Conservation (phyloP, 2,797 vertebrate species). For the Myiotriccus ornatus region DNA sequence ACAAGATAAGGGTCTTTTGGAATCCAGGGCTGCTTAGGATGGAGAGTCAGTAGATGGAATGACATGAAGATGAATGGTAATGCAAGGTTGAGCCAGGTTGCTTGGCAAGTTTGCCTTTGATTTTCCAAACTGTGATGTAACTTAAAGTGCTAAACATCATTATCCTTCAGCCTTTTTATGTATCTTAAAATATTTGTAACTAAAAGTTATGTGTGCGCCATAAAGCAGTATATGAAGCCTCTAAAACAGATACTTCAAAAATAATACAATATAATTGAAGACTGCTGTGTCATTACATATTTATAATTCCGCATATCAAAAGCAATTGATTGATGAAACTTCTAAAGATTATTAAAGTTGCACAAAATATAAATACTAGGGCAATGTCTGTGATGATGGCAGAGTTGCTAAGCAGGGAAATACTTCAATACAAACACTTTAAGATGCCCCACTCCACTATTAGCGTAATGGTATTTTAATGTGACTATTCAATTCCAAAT, state of each 20-base stretch:
- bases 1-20: not conserved
- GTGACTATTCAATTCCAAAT: not conserved
- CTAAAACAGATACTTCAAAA: not conserved
- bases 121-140: not conserved
- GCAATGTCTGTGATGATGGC: not conserved
- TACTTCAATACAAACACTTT: not conserved
- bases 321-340: not conserved
- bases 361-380: not conserved
- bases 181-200: not conserved
- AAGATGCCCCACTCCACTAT: not conserved
- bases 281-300: not conserved
- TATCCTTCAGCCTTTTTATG: not conserved
- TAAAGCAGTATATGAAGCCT: not conserved
- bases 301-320: not conserved
- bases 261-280: not conserved
- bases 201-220: not conserved
- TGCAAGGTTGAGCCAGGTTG: not conserved
- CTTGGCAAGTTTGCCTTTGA: not conserved
- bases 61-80: not conserved
- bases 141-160: not conserved
- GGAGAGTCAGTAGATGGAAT: not conserved
- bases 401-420: not conserved
- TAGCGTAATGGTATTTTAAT: not conserved
- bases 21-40: not conserved
- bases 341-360: not conserved